Base-by-base conservation (phyloP, 2,797 vertebrate species). In the Myripristis murdjan region DNA sequence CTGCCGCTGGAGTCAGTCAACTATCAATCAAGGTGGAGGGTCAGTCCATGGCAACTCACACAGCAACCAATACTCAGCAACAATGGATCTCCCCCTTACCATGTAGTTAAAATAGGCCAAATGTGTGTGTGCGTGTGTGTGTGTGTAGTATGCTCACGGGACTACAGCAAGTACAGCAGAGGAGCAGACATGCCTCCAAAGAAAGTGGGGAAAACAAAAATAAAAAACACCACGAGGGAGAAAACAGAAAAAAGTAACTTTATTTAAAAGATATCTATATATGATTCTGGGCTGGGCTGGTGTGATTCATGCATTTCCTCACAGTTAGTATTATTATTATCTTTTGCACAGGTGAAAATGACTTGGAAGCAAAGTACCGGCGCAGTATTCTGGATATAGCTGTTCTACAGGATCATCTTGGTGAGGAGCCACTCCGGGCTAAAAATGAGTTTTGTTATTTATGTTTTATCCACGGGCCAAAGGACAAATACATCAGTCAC, bases 371-470 rank as follows among this genome's bases (percentile, higher is more conserved):
- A 35, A 89, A 85, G 44, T 87, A 87, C 44, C 78, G 73, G 56
- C 89, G 83, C 64, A 82, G 89, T 55, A 26, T 66, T 33, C 71
- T 93, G 74, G 94, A 96, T 68, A 85, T 90, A 62, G 88, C 90
- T 28, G 49, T 93, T 41, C 91, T 94, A 2, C 89, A 85, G 73
- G 92, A 96, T 69, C 91, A 82, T n/a, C 78, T 95, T 8, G 92
- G 94, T 96, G 79, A 95, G 94, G 56, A 64, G 57, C 14, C 26
- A 2, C 47, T 46, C 12, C 24, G 14, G 15, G 11, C 58, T 35
- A 26, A 37, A 31, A 15, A 44, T 71, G 5, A 9, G 54, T 28
- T 39, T 33, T 57, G 12, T 39, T 12, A 39, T 15, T 15, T 73
- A 51, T 44, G 11, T 18, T 49, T 49, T 37, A 28, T 20, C 22